These are phyloP conservation scores for Mythimna ferrago DNA, from an alignment of 2,888 invertebrate species.

Conservation along the genomic window DNA sequence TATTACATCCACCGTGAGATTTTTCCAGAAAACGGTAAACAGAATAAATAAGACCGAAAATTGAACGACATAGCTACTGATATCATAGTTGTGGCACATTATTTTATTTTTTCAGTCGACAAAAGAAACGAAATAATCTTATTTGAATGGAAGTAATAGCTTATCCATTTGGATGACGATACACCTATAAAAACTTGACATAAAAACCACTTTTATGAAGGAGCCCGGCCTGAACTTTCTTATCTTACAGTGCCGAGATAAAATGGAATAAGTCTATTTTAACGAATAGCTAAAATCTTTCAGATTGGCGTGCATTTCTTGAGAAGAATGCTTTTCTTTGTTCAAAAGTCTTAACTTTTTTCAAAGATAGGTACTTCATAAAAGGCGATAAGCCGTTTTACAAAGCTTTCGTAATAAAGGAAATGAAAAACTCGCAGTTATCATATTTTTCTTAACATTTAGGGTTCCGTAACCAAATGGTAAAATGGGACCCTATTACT, in stretches of 20 bases:
- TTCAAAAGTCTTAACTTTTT: not conserved
- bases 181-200: constrained; percentile 35
- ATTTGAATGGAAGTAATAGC: constrained; percentile 37
- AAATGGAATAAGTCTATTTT: constrained; percentile 15
- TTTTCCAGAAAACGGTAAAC: not conserved
- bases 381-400: not conserved
- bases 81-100: constrained; percentile 7
- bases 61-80: not conserved
- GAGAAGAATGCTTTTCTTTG: not conserved
- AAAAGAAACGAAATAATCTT: constrained; percentile 22
- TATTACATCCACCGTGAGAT: not conserved
- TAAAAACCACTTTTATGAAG: constrained; percentile 40
- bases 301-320: not conserved
- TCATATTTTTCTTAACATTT: no score
- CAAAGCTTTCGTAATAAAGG: no score
- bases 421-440: no score
- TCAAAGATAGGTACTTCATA: not conserved
- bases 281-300: not conserved
- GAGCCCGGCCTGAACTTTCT: constrained; percentile 14
- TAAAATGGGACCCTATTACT: no score
- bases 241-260: constrained; percentile 7
- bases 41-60: not conserved
- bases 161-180: constrained; percentile 32
- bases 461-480: no score
- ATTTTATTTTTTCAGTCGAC: constrained; percentile 7